Evolutionary conservation across 2,113 vertebrate genomes (phyloP), one percentile per base, ranked within the genome.

Genomic region (Tyto alba): DNA sequence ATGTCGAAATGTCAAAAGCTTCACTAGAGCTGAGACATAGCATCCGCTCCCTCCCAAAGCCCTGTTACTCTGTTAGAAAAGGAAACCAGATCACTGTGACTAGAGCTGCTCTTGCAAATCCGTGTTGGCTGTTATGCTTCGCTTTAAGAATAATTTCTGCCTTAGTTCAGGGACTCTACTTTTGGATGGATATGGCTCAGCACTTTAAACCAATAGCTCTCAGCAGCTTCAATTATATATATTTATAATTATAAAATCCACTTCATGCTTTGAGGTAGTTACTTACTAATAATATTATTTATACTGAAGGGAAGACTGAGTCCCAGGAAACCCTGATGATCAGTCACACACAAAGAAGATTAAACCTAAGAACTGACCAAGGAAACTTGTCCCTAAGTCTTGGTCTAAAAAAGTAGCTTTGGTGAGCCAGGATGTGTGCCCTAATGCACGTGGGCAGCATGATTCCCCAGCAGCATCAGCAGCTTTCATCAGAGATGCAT

Each of bases 1-100:
- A 32, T 23, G n/a, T 85, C 74, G 91, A 91, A 95, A 88, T 38
- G 30, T 85, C 92, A 92, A 76, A 92, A 90, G 63, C 86, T 90
- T 81, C 83, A 48, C 83, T 62, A 29, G 25, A 77, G 43, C 40
- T 0, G 2, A 89, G 81, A 79, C 53, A 26, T 21, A 60, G 87
- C 73, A 82, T 22, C 22, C 2, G 7, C 74, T 92, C 50, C 69
- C 19, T 94, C 40, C 77, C 36, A 69, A 69, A 94, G 32, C 36
- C 74, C 62, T 63, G n/a, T 48, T 88, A n/a, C 38, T 59, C 47
- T 84, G 15, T 40, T 79, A 43, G 84, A 91, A 85, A 60, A 60
- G 52, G 69, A 71, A 50, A 32, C 43, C 48, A 20, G 43, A 77
- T 82, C 5, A 9, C 67, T 76, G n/a, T 63, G 57, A 29, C 38